Conservation (phyloP, 2,797 vertebrate genomes). For the Mionectes olivaceus region DNA sequence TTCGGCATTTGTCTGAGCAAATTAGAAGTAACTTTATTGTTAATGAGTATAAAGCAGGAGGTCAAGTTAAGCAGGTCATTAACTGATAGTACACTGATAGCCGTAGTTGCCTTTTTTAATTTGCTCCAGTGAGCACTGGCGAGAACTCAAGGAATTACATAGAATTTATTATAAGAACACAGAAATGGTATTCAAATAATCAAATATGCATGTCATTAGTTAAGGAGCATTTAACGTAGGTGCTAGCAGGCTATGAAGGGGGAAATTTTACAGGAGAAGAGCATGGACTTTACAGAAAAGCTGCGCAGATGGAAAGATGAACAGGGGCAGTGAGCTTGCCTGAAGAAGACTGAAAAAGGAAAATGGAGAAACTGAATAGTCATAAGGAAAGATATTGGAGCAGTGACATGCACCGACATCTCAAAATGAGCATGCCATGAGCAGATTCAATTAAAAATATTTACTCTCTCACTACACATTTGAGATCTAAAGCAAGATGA, state of each 20-base stretch:
- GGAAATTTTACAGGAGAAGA: background rate
- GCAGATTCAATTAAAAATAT: background rate
- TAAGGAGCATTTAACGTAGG: background rate
- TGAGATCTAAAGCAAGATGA: background rate
- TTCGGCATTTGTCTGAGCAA: background rate
- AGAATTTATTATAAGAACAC: background rate
- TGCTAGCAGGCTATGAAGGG: background rate
- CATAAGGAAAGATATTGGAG: background rate
- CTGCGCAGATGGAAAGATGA: background rate
- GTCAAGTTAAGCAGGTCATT: background rate
- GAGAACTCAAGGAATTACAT: background rate
- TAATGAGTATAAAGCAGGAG: background rate
- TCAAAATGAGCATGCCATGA: background rate
- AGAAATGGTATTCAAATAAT: background rate
- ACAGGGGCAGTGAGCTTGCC: background rate
- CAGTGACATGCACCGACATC: fast-evolving
- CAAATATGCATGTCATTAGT: background rate
- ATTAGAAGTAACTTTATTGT: background rate
- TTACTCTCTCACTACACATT: background rate
- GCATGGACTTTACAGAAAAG: background rate
- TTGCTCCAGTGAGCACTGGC: background rate
- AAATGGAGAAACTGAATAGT: background rate
- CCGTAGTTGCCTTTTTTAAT: background rate
- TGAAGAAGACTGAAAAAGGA: background rate
- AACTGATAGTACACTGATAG: background rate